Base-by-base conservation (phyloP, 2,888 invertebrate genomes). In the Stictocephala bisonia region DNA sequence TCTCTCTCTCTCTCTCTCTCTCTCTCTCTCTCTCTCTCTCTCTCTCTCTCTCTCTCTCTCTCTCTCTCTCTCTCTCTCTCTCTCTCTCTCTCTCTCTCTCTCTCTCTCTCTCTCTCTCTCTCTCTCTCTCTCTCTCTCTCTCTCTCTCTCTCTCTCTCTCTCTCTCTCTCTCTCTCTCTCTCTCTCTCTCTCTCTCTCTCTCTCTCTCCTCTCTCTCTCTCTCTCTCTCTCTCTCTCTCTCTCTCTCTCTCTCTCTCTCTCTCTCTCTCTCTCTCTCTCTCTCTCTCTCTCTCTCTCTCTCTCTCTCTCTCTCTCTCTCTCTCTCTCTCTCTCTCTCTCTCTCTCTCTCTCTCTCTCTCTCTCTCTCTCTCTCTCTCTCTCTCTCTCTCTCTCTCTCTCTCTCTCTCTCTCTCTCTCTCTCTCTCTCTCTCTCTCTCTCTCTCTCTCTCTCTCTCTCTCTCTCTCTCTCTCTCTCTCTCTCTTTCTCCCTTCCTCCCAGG, bases 1-100 rank as follows among this genome's bases (percentile, higher is more conserved):
- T n/a, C n/a, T n/a, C n/a, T n/a, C n/a, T n/a, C n/a, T n/a, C 44
- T 4, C 44, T 44, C 44, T 44, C 44, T 44, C 44, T 44, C 44
- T 44, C 44, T 44, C 44, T 44, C 44, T 44, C 44, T 44, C 44
- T 44, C 44, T 44, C 44, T 44, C 44, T 44, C 44, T 44, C 44
- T 44, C 44, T 44, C 44, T 44, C 44, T 44, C 44, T 44, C 44
- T 44, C 44, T 44, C 44, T 44, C 44, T 44, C 44, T 44, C 44
- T 44, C 44, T 44, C 44, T 44, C 44, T 44, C 44, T 44, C 44
- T 44, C 44, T 44, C 44, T 44, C 44, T 44, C 4, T 44, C 44
- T 44, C 44, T 44, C 44, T 44, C 44, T 44, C 44, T 44, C 44
- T 44, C 44, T 44, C 44, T 44, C 44, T 44, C 44, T 44, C 44